Percentiles rank a stretch among this genome's conserved stretches.
phyloP scores from a whole-genome alignment of 2,797 vertebrate genomes.

The Anguilla anguilla region DNA sequence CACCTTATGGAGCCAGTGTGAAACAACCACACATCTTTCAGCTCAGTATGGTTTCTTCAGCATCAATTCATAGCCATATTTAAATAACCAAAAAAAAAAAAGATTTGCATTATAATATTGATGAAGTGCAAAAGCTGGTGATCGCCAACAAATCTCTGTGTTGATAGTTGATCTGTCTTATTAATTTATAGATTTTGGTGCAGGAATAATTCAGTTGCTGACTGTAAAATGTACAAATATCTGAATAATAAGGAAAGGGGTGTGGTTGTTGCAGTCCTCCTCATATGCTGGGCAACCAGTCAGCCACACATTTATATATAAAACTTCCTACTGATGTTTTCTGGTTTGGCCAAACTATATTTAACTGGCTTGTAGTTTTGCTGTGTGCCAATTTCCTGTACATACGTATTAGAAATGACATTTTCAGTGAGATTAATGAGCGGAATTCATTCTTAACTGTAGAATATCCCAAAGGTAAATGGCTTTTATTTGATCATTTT shows the following conservation, averaged over 20 bases:
- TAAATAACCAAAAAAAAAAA: background rate
- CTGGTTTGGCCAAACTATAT: background rate
- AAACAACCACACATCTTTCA: background rate
- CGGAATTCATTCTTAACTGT: background rate
- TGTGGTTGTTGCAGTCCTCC: background rate
- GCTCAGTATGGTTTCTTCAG: background rate
- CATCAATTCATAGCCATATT: background rate
- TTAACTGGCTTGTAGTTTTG: background rate
- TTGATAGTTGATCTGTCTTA: background rate
- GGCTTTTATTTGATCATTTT: background rate
- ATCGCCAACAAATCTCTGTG: background rate
- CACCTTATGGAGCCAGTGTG: slow-evolving; percentile 10
- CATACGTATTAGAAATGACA: background rate
- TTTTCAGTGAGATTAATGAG: background rate
- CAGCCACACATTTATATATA: too few species aligned
- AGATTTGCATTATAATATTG: background rate
- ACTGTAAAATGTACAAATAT: background rate
- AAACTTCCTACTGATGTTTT: background rate
- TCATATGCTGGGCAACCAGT: too few species aligned
- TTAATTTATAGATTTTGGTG: background rate
- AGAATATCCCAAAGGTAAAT: background rate
- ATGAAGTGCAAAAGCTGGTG: background rate
- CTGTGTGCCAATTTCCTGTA: background rate
- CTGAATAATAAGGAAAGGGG: background rate
- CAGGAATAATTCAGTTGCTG: background rate